These are phyloP conservation scores for Panzeria rudis DNA, from an alignment of 2,888 invertebrate species.

Conservation along the genomic window DNA sequence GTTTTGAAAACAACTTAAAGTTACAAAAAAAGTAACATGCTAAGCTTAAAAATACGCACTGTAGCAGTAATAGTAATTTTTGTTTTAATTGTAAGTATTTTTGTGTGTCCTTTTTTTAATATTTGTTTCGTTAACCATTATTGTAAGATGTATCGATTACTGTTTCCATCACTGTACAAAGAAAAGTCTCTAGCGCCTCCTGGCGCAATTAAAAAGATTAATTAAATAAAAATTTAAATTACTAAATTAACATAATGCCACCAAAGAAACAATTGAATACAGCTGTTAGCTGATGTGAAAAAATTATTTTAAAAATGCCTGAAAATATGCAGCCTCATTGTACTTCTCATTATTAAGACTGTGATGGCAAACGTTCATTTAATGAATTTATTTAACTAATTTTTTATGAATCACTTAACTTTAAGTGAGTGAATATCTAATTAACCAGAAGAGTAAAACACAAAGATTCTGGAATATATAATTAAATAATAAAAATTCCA, in stretches of 20 bases:
- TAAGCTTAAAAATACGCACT: too few species aligned
- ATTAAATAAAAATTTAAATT: not conserved
- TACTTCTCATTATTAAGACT: not conserved
- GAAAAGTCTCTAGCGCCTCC: not conserved
- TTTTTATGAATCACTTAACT: slow-evolving; percentile 2
- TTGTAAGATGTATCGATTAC: not conserved
- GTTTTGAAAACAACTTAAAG: too few species aligned
- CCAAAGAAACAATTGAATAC: not conserved
- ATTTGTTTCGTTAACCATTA: not conserved
- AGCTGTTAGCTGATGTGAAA: not conserved
- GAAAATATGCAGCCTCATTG: slow-evolving; percentile 27
- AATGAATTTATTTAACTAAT: slow-evolving; percentile 1
- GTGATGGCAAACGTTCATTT: slow-evolving; percentile 21
- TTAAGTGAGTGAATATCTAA: slow-evolving; percentile 18
- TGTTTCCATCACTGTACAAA: not conserved
- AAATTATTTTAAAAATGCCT: slow-evolving; percentile 16
- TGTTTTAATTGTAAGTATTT: too few species aligned
- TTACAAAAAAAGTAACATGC: too few species aligned
- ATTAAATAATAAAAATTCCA: slow-evolving; percentile 32
- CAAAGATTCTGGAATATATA: slow-evolving; percentile 17
- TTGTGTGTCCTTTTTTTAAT: too few species aligned
- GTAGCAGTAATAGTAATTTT: too few species aligned
- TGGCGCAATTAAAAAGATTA: not conserved
- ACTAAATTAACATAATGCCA: not conserved
- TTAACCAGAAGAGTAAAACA: slow-evolving; percentile 1